Evolutionary conservation across 23 tunicate genomes (phyloP).

Genomic region (Halocynthia roretzi): DNA sequence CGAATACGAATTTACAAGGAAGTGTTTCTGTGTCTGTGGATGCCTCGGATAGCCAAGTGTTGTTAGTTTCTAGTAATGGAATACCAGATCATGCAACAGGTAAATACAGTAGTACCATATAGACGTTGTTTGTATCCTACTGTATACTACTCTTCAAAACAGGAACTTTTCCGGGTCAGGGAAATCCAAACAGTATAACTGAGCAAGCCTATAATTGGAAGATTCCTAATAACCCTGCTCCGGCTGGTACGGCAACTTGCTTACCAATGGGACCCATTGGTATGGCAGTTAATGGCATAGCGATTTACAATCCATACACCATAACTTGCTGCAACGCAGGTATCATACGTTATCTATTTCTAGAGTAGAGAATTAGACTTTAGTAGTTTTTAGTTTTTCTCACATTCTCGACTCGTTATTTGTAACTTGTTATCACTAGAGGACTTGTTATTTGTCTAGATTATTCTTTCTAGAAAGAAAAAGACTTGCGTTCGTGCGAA

Average conservation of each 20-base stretch:
- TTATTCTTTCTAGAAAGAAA: background rate
- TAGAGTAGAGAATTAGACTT: no score
- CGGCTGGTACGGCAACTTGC: background rate
- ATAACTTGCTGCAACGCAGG: slow-evolving; percentile 44
- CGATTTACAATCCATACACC: slow-evolving; percentile 38
- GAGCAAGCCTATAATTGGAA: slow-evolving; percentile 17
- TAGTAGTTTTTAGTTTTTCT: background rate
- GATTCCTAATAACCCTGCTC: slow-evolving; percentile 12
- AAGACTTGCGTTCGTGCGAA: background rate
- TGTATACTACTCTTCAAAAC: background rate
- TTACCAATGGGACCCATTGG: slow-evolving; percentile 48
- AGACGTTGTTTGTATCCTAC: background rate
- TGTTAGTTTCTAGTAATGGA: slow-evolving; percentile 29
- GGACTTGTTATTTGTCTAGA: background rate
- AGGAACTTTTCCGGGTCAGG: slow-evolving; percentile 8
- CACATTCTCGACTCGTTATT: background rate
- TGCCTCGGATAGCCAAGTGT: background rate
- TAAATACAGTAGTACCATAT: background rate
- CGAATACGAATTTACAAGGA: slow-evolving; percentile 28
- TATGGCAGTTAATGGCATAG: slow-evolving; percentile 40
- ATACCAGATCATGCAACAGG: slow-evolving; percentile 64
- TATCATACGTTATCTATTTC: background rate
- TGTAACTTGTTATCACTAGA: background rate
- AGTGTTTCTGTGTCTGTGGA: background rate
- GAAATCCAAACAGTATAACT: slow-evolving; percentile 21